Conservation (phyloP, 2,113 vertebrate species). For the Oreochromis aureus region DNA sequence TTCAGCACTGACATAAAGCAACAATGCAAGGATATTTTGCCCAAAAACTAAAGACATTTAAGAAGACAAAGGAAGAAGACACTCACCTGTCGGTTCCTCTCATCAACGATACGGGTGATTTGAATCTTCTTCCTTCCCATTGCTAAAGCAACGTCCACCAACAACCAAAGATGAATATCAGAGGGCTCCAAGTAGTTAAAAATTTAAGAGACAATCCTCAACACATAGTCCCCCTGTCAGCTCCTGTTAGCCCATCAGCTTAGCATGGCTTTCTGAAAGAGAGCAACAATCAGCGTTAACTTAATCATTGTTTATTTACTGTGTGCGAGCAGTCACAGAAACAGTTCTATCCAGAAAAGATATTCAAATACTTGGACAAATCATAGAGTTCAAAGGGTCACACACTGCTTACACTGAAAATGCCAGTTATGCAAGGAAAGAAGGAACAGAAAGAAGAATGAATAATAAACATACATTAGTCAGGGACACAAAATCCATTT, state of each 20-base stretch:
- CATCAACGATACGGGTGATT: constrained; percentile 94
- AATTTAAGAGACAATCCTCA: constrained; percentile 57
- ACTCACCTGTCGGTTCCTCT: constrained; percentile 94
- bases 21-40: not conserved
- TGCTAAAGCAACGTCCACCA: constrained; percentile 64
- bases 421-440: not conserved
- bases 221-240: constrained; percentile 72
- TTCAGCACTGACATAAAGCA: not conserved
- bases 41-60: not conserved
- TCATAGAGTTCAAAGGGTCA: not conserved
- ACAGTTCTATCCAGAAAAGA: not conserved
- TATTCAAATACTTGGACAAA: not conserved
- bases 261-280: constrained; percentile 45
- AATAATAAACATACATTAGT: not conserved
- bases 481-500: not conserved
- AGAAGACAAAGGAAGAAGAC: not conserved
- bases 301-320: not conserved
- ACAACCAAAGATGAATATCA: constrained; percentile 67
- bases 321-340: not conserved
- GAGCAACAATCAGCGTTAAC: not conserved
- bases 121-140: constrained; percentile 99
- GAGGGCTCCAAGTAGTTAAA: constrained; percentile 59
- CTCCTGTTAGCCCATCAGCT: constrained; percentile 45
- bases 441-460: not conserved
- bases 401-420: not conserved